Evolutionary conservation across 2,797 vertebrate species (phyloP).

Genomic region (Botia kubotai): DNA sequence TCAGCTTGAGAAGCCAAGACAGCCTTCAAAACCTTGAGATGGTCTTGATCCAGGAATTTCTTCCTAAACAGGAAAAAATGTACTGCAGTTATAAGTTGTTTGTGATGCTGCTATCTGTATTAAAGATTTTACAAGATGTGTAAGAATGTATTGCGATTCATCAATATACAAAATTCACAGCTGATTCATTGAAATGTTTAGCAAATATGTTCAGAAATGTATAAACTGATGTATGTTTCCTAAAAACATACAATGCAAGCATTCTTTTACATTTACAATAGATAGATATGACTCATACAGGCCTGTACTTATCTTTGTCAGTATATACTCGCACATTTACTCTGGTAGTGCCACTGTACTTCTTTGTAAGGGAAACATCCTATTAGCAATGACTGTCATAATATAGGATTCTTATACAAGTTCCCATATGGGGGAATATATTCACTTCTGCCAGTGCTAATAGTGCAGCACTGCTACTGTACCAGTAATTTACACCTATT

Average conservation of each 20-base stretch:
- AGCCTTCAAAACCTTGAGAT: slow-evolving; percentile 18
- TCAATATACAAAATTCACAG: not conserved
- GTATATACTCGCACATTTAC: not conserved
- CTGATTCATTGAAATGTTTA: not conserved
- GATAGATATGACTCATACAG: not conserved
- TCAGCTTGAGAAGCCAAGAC: slow-evolving; percentile 19
- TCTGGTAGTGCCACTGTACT: not conserved
- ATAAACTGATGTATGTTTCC: not conserved
- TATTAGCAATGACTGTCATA: slow-evolving; percentile 1
- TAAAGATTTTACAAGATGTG: not conserved
- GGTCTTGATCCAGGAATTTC: slow-evolving; percentile 54
- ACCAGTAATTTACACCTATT: no score
- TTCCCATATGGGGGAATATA: not conserved
- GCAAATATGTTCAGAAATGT: not conserved
- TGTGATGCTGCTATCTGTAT: not conserved
- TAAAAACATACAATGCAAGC: not conserved
- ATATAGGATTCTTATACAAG: not conserved
- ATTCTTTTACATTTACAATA: not conserved
- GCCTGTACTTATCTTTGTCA: not conserved
- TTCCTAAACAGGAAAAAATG: no score
- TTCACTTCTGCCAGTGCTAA: not conserved
- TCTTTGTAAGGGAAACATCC: slow-evolving; percentile 2
- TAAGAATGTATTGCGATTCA: not conserved
- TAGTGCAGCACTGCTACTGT: no score
- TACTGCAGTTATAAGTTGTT: slow-evolving; percentile 44